Conservation (phyloP, 2,888 invertebrate species). For the Melanophora roralis region DNA sequence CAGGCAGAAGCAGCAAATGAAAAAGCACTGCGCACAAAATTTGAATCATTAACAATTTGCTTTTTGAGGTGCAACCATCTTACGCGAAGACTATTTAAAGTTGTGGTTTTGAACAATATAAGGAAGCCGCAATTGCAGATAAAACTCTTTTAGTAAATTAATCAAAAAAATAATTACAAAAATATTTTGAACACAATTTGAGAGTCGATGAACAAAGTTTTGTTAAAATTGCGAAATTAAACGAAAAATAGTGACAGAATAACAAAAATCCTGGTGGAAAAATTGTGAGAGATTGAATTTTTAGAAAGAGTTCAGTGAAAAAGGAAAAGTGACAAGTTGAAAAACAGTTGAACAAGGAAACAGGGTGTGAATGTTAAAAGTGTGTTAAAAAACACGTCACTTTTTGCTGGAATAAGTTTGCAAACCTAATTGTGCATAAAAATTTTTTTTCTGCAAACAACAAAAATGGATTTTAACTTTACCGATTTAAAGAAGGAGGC, state of each 20-base stretch:
- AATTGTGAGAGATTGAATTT: constrained; percentile 12
- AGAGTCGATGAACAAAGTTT: constrained; percentile 18
- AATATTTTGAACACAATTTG: constrained; percentile 13
- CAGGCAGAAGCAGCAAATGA: constrained; percentile 31
- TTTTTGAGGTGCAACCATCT: constrained; percentile 54
- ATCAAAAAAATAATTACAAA: not conserved
- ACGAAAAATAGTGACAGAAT: constrained; percentile 23
- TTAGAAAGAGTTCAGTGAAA: constrained; percentile 30
- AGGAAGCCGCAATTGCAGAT: constrained; percentile 45
- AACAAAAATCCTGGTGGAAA: constrained; percentile 50
- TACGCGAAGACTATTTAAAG: constrained; percentile 23
- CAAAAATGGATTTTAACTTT: constrained; percentile 73
- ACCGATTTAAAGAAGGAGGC: constrained; percentile 73
- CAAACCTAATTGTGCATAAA: constrained; percentile 23
- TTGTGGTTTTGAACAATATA: constrained; percentile 12
- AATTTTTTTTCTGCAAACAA: not conserved
- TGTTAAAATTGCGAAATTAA: constrained; percentile 34
- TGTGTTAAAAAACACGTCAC: constrained; percentile 54
- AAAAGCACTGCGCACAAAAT: constrained; percentile 46
- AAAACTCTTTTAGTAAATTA: not conserved
- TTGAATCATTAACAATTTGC: constrained; percentile 56
- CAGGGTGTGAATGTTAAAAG: constrained; percentile 58
- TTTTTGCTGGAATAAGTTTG: constrained; percentile 31
- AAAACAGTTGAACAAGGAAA: constrained; percentile 31
- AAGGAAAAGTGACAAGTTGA: constrained; percentile 45